Evolutionary conservation across 2,888 invertebrate species (phyloP).

Genomic region (Adineta ricciae): DNA sequence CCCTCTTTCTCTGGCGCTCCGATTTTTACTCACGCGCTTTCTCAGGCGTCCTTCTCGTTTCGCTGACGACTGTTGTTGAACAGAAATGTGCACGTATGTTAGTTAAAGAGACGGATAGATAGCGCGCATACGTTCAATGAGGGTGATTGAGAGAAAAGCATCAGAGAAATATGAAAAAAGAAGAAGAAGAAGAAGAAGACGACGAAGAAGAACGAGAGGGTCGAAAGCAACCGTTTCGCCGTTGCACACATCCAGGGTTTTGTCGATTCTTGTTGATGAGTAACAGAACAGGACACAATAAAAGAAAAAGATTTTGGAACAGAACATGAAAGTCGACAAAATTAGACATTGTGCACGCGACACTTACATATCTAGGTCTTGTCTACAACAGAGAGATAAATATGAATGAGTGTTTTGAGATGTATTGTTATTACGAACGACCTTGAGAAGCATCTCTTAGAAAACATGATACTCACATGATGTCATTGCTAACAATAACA

Average conservation of each 20-base stretch:
- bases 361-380: neutral
- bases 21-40: neutral
- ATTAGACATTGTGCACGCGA: neutral
- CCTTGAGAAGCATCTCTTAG: neutral
- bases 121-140: neutral
- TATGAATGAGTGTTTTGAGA: neutral
- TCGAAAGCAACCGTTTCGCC: neutral
- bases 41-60: neutral
- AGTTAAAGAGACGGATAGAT: conserved; percentile 3
- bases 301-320: neutral
- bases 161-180: too few relatives aligned
- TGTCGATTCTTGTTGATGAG: neutral
- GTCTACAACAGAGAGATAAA: neutral
- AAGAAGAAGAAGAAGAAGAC: too few relatives aligned
- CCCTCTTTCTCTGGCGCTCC: neutral
- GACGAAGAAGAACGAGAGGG: neutral
- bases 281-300: neutral
- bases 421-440: neutral
- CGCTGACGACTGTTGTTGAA: neutral
- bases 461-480: neutral
- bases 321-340: neutral
- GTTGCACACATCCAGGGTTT: neutral
- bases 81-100: neutral
- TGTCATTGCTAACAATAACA: neutral
- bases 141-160: neutral